A percentile compares a stretch with the other conserved stretches of the same genome.
Conservation (phyloP, 2,888 invertebrate genomes). For the Lepidocyrtinus sp. region DNA sequence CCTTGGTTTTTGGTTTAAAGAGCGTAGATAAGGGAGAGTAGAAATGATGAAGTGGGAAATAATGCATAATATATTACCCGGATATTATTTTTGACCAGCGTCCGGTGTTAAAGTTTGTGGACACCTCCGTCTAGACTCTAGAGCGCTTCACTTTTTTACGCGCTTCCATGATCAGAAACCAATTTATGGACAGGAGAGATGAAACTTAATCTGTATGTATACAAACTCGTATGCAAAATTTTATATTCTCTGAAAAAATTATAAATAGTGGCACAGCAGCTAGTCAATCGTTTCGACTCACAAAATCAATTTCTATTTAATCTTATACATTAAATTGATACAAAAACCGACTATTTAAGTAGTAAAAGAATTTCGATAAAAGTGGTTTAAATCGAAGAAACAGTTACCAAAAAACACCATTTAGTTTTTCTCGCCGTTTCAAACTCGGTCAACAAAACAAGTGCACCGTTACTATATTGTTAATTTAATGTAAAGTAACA, state of each 20-base stretch:
- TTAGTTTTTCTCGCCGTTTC: slow-evolving; percentile 16
- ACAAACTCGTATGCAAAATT: slow-evolving; percentile 18
- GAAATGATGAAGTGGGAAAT: too few relatives aligned
- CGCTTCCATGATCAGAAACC: slow-evolving; percentile 7
- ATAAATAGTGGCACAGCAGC: slow-evolving; percentile 46
- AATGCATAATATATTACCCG: too few relatives aligned
- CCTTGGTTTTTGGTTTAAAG: too few relatives aligned
- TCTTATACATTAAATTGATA: slow-evolving; percentile 11
- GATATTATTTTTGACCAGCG: slow-evolving; percentile 5
- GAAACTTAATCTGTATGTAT: slow-evolving; percentile 17
- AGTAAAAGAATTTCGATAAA: background rate
- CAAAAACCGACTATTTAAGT: background rate
- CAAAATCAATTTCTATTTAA: slow-evolving; percentile 14
- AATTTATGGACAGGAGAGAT: background rate
- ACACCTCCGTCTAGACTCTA: background rate
- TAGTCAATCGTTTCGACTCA: slow-evolving; percentile 57
- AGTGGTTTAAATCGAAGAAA: slow-evolving; percentile 5
- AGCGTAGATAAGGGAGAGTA: too few relatives aligned
- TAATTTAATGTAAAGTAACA: background rate
- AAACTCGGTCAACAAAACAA: background rate
- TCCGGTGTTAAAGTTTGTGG: background rate
- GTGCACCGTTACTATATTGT: slow-evolving; percentile 20
- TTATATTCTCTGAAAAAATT: slow-evolving; percentile 14
- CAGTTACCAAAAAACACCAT: slow-evolving; percentile 38
- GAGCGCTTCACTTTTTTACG: slow-evolving; percentile 6